These are phyloP conservation scores for Slavum lentiscoides DNA, from an alignment of 2,888 invertebrate genomes.

Conservation along the genomic window DNA sequence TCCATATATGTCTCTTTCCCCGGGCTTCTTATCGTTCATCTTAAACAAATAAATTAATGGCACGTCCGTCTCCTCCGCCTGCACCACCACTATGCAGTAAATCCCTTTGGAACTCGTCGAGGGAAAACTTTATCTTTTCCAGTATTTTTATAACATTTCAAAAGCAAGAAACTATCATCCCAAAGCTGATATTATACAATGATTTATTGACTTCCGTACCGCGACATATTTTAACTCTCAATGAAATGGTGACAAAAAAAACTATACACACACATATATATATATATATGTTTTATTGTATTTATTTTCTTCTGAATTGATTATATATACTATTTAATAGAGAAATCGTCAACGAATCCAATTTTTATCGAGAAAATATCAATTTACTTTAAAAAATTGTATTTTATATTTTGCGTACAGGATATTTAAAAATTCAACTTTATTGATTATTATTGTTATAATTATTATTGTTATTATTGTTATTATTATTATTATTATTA, in stretches of 20 bases:
- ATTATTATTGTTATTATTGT: too few relatives aligned
- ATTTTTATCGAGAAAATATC: too few relatives aligned
- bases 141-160: conserved; percentile 44
- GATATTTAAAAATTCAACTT: not conserved
- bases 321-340: not conserved
- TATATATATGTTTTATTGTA: not conserved
- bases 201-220: conserved; percentile 15
- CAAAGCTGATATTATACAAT: conserved; percentile 16
- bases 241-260: not conserved
- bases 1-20: conserved; percentile 40
- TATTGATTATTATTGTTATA: too few relatives aligned
- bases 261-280: too few relatives aligned
- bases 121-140: conserved; percentile 42
- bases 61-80: conserved; percentile 12
- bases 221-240: conserved; percentile 24
- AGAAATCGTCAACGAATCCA: too few relatives aligned
- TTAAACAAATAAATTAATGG: conserved; percentile 50
- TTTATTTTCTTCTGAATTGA: not conserved
- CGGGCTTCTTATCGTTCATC: conserved; percentile 42
- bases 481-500: too few relatives aligned
- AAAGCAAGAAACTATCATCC: conserved; percentile 2
- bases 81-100: not conserved
- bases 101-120: conserved; percentile 35
- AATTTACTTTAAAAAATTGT: not conserved
- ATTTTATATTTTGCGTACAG: not conserved